Evolutionary conservation across 2,113 vertebrate species (phyloP).

Genomic region (Setophaga petechia): DNA sequence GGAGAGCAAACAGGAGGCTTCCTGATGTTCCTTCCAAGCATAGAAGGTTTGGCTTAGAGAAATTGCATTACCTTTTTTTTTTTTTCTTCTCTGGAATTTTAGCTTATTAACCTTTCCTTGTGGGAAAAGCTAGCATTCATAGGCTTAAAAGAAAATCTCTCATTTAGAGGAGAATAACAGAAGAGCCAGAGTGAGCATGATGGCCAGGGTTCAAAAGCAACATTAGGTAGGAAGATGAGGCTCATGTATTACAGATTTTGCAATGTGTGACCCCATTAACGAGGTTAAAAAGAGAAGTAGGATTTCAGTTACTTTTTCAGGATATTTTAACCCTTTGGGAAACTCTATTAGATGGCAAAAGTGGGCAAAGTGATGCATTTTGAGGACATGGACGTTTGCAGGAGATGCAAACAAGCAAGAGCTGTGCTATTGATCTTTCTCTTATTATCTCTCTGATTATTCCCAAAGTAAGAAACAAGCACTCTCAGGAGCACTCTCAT

Average conservation of each 20-base stretch:
- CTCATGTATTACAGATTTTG: background rate
- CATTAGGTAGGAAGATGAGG: background rate
- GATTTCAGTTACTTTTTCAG: background rate
- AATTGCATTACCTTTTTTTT: background rate
- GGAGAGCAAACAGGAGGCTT: background rate
- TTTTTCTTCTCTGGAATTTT: background rate
- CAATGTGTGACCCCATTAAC: background rate
- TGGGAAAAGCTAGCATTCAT: background rate
- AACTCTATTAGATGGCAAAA: background rate
- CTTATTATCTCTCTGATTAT: background rate
- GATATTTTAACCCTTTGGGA: background rate
- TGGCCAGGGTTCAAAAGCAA: background rate
- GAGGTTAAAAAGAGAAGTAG: background rate
- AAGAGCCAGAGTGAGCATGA: background rate
- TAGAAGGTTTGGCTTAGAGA: background rate
- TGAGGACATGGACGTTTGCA: background rate
- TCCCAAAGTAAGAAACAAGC: background rate
- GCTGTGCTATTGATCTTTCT: background rate
- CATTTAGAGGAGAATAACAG: background rate
- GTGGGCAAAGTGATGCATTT: background rate
- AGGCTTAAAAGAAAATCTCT: background rate
- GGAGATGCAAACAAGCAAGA: background rate
- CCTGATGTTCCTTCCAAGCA: background rate
- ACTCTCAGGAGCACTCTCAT: background rate
- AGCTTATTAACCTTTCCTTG: background rate